These are phyloP conservation scores for Gymnodraco acuticeps DNA, from an alignment of 2,797 vertebrate species.

Conservation along the genomic window DNA sequence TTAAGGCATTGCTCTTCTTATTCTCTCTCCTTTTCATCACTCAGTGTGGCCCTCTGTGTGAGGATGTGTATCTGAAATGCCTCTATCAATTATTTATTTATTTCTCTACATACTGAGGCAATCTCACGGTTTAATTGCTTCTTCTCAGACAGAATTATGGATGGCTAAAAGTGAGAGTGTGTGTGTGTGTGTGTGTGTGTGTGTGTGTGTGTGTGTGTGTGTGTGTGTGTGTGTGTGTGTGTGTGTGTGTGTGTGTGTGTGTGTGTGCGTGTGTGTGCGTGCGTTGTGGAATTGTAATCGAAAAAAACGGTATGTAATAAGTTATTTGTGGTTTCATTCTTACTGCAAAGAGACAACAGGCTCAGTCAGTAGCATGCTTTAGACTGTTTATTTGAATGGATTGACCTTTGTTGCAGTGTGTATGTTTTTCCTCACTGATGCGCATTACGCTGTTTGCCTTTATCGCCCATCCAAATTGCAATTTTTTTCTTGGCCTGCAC, in stretches of 20 bases:
- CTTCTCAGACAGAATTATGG: conserved; percentile 42
- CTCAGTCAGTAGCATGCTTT: conserved; percentile 7
- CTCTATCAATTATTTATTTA: conserved; percentile 24
- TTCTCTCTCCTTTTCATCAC: conserved; percentile 29
- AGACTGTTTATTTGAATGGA: conserved; percentile 46
- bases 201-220: not conserved
- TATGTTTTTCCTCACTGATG: conserved; percentile 36
- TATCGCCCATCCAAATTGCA: conserved; percentile 54
- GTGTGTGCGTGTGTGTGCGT: not conserved
- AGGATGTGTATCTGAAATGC: conserved; percentile 19
- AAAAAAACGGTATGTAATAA: conserved; percentile 9
- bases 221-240: not conserved
- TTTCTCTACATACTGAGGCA: conserved; percentile 19
- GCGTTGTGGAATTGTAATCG: not conserved
- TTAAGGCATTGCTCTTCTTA: conserved; percentile 33
- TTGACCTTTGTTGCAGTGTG: conserved; percentile 57
- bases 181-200: not conserved
- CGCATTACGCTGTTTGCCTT: conserved; percentile 60
- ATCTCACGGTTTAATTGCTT: conserved; percentile 49
- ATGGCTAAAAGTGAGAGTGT: conserved; percentile 7
- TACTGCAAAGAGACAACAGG: not conserved
- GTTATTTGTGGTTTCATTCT: not conserved
- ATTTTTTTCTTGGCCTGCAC: conserved; percentile 49
- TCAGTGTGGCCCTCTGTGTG: conserved; percentile 35
- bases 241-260: not conserved